phyloP scores from a whole-genome alignment of 1,140 invertebrate genomes.

The Macrocentrus cingulum region DNA sequence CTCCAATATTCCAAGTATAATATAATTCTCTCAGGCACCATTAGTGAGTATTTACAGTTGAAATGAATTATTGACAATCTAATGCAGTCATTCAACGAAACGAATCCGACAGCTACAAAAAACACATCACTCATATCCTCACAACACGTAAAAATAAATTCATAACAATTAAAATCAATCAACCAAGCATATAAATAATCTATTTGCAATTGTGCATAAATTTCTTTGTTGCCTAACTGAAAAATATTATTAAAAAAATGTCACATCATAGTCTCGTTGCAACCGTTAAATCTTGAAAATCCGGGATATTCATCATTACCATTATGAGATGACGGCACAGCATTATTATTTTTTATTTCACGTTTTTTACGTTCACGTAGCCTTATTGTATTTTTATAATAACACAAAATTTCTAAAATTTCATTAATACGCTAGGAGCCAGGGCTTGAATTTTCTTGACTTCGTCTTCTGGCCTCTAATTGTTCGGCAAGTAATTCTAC shows the following conservation, averaged over 20 bases:
- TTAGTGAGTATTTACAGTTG: slow-evolving; percentile 55
- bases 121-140: neutral
- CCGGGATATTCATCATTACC: slow-evolving; percentile 45
- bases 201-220: slow-evolving; percentile 11
- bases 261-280: slow-evolving; percentile 54
- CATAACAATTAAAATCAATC: neutral
- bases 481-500: slow-evolving; percentile 75
- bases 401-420: slow-evolving; percentile 47
- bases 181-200: neutral
- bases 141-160: neutral
- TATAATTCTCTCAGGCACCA: slow-evolving; percentile 52
- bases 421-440: slow-evolving; percentile 58
- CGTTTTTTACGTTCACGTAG: slow-evolving; percentile 7
- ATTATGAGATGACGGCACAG: slow-evolving; percentile 38
- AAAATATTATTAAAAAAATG: neutral
- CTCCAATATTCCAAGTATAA: slow-evolving; percentile 39
- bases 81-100: neutral
- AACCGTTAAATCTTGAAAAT: slow-evolving; percentile 43
- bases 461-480: slow-evolving; percentile 64
- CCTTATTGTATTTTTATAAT: slow-evolving; percentile 33
- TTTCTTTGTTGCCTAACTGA: slow-evolving; percentile 2
- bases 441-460: slow-evolving; percentile 52
- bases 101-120: slow-evolving; percentile 4
- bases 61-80: slow-evolving; percentile 8
- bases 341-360: slow-evolving; percentile 30